Base-by-base conservation (phyloP, 2,888 invertebrate genomes). In the Bruchidius siliquastri region DNA sequence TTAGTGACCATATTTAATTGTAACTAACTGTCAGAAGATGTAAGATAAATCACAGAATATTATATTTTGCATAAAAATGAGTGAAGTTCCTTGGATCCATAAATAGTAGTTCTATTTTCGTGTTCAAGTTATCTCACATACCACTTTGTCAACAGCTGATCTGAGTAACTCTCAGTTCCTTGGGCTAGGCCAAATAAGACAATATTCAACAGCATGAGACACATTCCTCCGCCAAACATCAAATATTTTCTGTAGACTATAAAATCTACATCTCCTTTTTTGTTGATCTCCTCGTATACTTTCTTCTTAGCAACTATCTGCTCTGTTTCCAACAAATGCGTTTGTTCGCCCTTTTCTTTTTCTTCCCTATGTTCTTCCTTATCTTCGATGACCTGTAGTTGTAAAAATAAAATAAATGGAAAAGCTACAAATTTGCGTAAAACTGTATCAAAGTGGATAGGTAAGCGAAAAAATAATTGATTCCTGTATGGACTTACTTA, bases 241-340 rank as follows among this genome's bases (percentile, higher is more conserved):
- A 82, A 80, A 75, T 85, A 85, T 72, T 81, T 77, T 18, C 77
- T 78, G 73, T 85, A 85, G 30, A 83, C 81, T 20, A 71, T 75
- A 32, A 77, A 79, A 20, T 80, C 77, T 10, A 85, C 84, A 30
- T 79, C 75, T 20, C 85, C 85, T 70, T 77, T 72, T 75, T 82
- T 77, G 20, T 80, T 79, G n/a, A 77, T 73, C 74, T 85, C 85
- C 49, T 77, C 76, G 71, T 83, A 83, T 32, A 83, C 74, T 74
- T 79, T 80, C 26, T 75, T 75, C 8, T 20, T 69, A n/a, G 68
- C 68, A 21, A 20, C 21, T 30, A 30, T 71, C 30, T 71, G 69
- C 22, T 77, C 76, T 20, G 73, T 74, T 67, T 76, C 72, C 49
- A 81, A 76, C 13, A 80, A 71, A 72, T 76, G 71, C 30, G 75